A percentile compares a stretch with the other conserved stretches of the same genome.
Conservation (phyloP, 1,140 invertebrate species). For the Cyclargus thomasi region DNA sequence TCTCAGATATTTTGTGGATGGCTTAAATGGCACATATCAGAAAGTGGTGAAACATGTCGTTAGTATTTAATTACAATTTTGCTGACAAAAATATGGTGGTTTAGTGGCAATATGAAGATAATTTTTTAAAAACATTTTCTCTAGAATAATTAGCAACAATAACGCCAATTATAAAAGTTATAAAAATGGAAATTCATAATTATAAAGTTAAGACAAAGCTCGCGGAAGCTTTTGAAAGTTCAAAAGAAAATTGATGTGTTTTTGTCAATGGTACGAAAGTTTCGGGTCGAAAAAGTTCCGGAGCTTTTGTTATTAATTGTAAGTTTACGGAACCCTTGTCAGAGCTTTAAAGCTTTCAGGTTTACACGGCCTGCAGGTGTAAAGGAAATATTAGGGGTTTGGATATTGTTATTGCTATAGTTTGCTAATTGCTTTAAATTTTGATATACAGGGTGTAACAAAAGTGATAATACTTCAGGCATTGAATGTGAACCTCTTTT, state of each 20-base stretch:
- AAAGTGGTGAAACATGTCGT: too few relatives aligned
- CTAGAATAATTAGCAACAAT: not conserved
- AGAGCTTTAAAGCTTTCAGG: not conserved
- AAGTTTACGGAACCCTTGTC: not conserved
- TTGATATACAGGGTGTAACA: too few relatives aligned
- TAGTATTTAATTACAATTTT: too few relatives aligned
- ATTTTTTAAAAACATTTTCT: too few relatives aligned
- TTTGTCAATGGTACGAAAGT: not conserved
- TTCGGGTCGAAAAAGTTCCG: slow-evolving; percentile 1
- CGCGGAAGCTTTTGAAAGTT: not conserved
- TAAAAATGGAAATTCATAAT: not conserved
- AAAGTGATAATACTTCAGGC: too few relatives aligned
- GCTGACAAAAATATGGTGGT: too few relatives aligned
- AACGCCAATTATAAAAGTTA: not conserved
- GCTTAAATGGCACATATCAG: too few relatives aligned
- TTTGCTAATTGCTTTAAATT: too few relatives aligned
- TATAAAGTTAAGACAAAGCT: not conserved
- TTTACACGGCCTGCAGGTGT: not conserved
- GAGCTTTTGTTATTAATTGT: slow-evolving; percentile 8
- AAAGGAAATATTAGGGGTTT: not conserved
- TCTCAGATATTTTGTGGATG: too few relatives aligned
- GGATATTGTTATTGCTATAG: too few relatives aligned
- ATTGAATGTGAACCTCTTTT: too few relatives aligned
- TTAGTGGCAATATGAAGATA: too few relatives aligned
- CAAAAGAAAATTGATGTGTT: not conserved